Evolutionary conservation across 1,140 invertebrate genomes (phyloP), one percentile per base, ranked within the genome.

Genomic region (Subanguina moxae): DNA sequence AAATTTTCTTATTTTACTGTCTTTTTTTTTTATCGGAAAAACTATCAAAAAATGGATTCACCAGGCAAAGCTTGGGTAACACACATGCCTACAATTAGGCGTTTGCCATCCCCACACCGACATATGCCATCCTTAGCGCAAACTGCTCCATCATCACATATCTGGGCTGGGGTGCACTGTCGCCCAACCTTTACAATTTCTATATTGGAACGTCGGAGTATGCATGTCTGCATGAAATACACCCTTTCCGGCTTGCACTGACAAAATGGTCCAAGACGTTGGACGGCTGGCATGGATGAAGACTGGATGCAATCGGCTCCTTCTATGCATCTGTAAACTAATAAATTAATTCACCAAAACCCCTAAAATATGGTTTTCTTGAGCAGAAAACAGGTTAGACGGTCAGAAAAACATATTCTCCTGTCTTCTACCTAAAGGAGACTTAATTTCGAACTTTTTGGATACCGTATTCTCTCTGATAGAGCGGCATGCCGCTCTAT

Each of bases 141-240:
- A n/a, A 67, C 64, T 17, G 62, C 61, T 9, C 79, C 78, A 13
- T 66, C 67, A 3, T 71, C 65, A 62, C 78, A 80, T 27, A 82
- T 65, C 30, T 75, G 48, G 8, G 67, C 66, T n/a, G 64, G 17
- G 9, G 45, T 62, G 52, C 78, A 80, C 7, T 17, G 21, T 11
- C 67, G 72, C n/a, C 74, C 76, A 32, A 73, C 45, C 32, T 62
- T 28, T 15, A 67, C 57, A 7, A 76, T 38, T 15, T 78, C 30
- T 13, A 69, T 58, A 21, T 78, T 25, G 15, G 28, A 21, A 9
- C 75, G 9, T n/a, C 61, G 30, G 32, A 17, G 57, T 28, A 82
- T 59, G 62, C 78, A 82, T n/a, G 43, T 7, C 58, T 66, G 17
- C 59, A 46, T 45, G 68, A 74, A 69, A 19, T 79, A 13, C n/a